Conservation (phyloP, 1,140 invertebrate species). For the Lordiphosa stackelbergi region DNA sequence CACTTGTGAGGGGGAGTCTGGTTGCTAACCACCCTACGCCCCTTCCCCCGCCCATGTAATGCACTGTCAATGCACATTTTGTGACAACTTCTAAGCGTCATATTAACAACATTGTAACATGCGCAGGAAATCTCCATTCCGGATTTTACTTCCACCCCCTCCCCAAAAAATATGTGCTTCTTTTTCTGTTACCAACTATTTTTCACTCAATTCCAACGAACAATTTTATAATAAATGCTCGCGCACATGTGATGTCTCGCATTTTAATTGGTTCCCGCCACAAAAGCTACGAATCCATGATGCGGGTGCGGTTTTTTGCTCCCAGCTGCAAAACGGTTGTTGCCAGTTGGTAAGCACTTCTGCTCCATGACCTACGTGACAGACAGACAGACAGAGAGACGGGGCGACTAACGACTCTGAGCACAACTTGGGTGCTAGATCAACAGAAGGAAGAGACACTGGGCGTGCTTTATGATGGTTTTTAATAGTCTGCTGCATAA, state of each 20-base stretch:
- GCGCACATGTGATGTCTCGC: constrained; percentile 70
- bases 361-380: constrained; percentile 64
- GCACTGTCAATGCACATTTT: constrained; percentile 57
- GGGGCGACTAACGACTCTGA: constrained; percentile 37
- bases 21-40: not conserved
- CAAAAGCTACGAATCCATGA: constrained; percentile 19
- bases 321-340: constrained; percentile 57
- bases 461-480: constrained; percentile 35
- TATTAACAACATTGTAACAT: constrained; percentile 72
- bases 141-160: not conserved
- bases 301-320: constrained; percentile 21
- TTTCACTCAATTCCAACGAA: constrained; percentile 71
- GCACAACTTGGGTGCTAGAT: constrained; percentile 46
- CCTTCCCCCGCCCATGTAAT: constrained; percentile 16
- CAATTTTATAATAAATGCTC: constrained; percentile 73
- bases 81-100: constrained; percentile 62
- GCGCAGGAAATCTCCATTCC: constrained; percentile 8
- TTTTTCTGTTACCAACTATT: constrained; percentile 55
- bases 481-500: constrained; percentile 54
- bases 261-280: constrained; percentile 62
- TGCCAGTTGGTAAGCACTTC: constrained; percentile 55
- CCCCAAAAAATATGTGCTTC: not conserved
- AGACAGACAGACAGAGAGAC: constrained; percentile 40
- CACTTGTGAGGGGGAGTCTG: constrained; percentile 2
- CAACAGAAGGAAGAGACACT: constrained; percentile 25